Conservation (phyloP, 2,113 vertebrate species). For the Astur gentilis region DNA sequence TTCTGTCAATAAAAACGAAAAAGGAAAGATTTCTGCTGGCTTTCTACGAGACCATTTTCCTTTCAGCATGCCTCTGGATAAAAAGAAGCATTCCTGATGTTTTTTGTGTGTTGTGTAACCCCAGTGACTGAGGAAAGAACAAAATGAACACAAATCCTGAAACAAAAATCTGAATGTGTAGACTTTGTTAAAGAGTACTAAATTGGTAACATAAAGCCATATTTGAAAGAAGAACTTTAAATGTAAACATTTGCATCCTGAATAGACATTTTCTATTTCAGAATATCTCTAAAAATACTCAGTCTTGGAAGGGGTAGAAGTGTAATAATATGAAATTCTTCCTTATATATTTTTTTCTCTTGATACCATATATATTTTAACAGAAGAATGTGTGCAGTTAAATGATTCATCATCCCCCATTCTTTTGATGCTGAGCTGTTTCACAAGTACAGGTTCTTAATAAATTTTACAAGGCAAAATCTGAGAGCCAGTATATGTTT, state of each 20-base stretch:
- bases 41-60: neutral
- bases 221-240: neutral
- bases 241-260: neutral
- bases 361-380: neutral
- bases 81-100: neutral
- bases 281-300: neutral
- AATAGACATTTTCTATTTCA: neutral
- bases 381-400: neutral
- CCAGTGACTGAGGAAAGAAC: neutral
- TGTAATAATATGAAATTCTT: neutral
- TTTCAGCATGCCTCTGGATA: neutral
- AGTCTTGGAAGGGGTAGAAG: neutral
- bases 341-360: neutral
- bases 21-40: neutral
- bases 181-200: neutral
- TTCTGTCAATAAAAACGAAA: neutral
- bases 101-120: neutral
- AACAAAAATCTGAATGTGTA: neutral
- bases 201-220: neutral
- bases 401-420: neutral
- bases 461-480: neutral
- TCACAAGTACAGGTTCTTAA: neutral
- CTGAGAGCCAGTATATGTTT: neutral
- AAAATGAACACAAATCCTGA: neutral
- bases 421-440: neutral